Conservation (phyloP, 2,888 invertebrate species). For the Dryobota labecula region DNA sequence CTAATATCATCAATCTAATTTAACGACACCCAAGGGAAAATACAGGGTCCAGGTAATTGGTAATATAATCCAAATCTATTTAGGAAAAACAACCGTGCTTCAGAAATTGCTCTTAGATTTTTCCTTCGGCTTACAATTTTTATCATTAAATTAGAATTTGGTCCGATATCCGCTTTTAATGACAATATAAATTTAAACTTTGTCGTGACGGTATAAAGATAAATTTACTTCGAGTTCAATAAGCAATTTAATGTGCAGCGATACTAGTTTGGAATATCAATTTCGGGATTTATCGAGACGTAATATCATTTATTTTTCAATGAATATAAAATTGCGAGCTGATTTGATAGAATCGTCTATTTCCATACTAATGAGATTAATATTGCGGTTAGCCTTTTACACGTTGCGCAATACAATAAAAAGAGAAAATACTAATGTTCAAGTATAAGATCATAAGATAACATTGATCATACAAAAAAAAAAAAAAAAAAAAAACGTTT, state of each 20-base stretch:
- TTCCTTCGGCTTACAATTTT: slow-evolving; percentile 20
- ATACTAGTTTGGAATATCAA: slow-evolving; percentile 32
- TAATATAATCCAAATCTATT: slow-evolving; percentile 28
- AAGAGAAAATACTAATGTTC: background rate
- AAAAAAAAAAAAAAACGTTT: no score
- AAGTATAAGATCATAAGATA: background rate
- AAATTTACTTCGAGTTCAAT: slow-evolving; percentile 8
- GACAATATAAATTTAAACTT: slow-evolving; percentile 18
- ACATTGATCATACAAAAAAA: background rate
- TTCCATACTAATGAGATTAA: slow-evolving; percentile 3
- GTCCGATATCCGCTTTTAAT: background rate
- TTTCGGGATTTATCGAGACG: slow-evolving; percentile 27
- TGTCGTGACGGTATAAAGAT: slow-evolving; percentile 6
- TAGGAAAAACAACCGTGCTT: background rate
- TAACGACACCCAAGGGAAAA: slow-evolving; percentile 4
- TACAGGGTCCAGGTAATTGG: background rate
- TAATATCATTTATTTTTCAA: slow-evolving; percentile 45
- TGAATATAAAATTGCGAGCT: slow-evolving; percentile 25
- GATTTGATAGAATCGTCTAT: slow-evolving; percentile 1
- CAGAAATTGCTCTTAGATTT: slow-evolving; percentile 10
- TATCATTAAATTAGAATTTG: slow-evolving; percentile 9
- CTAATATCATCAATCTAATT: slow-evolving; percentile 2
- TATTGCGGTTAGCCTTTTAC: background rate
- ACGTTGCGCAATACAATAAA: background rate
- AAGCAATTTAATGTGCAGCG: slow-evolving; percentile 5